Conservation (phyloP, 1,140 invertebrate species). For the Drosophila pseudoananassae region DNA sequence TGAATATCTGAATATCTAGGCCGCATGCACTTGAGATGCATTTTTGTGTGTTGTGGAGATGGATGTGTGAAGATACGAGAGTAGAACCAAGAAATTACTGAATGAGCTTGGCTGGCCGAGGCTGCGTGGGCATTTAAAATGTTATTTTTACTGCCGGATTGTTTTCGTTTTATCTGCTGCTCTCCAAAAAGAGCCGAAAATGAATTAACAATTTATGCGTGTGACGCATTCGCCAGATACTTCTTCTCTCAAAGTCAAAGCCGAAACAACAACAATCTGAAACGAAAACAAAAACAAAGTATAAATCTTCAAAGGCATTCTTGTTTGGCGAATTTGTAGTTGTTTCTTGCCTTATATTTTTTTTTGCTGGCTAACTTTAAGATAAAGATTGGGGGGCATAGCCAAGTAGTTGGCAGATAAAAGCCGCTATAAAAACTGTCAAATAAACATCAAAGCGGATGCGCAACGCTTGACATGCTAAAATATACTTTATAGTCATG, state of each 20-base stretch:
- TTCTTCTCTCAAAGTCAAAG: conserved; percentile 73
- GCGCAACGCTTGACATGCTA: conserved; percentile 83
- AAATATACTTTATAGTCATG: conserved; percentile 83
- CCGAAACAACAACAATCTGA: conserved; percentile 45
- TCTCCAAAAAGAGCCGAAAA: conserved; percentile 59
- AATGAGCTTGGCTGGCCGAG: conserved; percentile 41
- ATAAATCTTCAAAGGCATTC: conserved; percentile 80
- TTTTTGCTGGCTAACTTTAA: conserved; percentile 27
- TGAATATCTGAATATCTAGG: conserved; percentile 11
- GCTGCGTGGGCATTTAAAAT: conserved; percentile 61
- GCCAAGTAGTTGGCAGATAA: conserved; percentile 81
- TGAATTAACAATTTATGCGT: conserved; percentile 76
- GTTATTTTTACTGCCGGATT: conserved; percentile 25
- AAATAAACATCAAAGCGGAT: conserved; percentile 83
- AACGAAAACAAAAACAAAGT: conserved; percentile 69
- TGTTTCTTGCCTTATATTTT: conserved; percentile 1
- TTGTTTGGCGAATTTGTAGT: conserved; percentile 48
- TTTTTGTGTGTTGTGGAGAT: conserved; percentile 7
- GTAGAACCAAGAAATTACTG: conserved; percentile 38
- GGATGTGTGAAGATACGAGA: conserved; percentile 21
- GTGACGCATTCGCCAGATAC: conserved; percentile 65
- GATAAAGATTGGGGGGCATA: conserved; percentile 27
- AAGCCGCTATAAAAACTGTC: conserved; percentile 83
- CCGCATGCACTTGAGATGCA: conserved; percentile 69
- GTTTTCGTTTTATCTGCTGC: conserved; percentile 14